phyloP scores from a whole-genome alignment of 2,888 invertebrate species.

The Bembecia ichneumoniformis region DNA sequence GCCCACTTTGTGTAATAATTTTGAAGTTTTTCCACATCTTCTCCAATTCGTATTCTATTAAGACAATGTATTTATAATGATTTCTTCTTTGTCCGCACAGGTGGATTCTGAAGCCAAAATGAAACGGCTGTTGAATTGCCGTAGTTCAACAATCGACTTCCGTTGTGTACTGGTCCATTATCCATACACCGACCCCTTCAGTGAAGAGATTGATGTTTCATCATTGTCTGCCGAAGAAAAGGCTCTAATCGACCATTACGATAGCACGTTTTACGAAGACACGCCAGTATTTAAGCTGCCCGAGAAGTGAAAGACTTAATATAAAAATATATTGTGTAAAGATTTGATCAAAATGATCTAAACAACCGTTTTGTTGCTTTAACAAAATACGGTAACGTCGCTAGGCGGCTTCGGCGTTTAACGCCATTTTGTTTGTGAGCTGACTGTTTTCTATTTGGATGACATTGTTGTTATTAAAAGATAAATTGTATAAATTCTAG shows the following conservation, averaged over 20 bases:
- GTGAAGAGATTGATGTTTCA: constrained; percentile 55
- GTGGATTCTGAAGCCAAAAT: constrained; percentile 70
- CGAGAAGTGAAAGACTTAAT: constrained; percentile 60
- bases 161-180: constrained; percentile 71
- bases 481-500: no score
- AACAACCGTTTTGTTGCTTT: constrained; percentile 2
- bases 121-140: constrained; percentile 59
- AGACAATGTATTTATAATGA: constrained; percentile 3
- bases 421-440: constrained; percentile 1
- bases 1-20: background rate
- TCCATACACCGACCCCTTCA: constrained; percentile 62
- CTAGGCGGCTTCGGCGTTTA: constrained; percentile 30
- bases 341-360: background rate
- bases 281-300: constrained; percentile 78
- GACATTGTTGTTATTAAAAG: no score
- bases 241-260: constrained; percentile 77
- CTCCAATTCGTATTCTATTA: no score
- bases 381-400: constrained; percentile 17
- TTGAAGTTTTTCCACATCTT: background rate
- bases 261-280: constrained; percentile 75
- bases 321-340: background rate
- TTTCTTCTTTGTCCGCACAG: constrained; percentile 31
- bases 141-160: constrained; percentile 55
- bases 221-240: constrained; percentile 74
- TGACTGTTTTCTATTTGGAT: background rate